Evolutionary conservation across 2,797 vertebrate genomes (phyloP).

Genomic region (Nasua narica): DNA sequence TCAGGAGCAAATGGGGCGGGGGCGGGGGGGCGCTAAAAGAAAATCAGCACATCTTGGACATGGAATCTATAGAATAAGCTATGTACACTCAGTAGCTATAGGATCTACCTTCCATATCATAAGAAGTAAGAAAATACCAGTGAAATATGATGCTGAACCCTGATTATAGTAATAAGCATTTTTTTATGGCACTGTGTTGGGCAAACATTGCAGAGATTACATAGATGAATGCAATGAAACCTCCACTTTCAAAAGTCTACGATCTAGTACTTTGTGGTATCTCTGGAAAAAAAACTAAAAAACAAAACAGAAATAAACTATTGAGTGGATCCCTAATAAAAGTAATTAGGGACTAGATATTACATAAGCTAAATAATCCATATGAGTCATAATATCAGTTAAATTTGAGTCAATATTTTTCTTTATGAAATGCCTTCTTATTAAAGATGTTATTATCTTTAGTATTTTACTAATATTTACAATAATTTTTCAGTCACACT

Average conservation of each 20-base stretch:
- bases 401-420: not conserved
- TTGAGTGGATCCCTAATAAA: not conserved
- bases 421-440: not conserved
- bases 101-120: not conserved
- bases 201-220: not conserved
- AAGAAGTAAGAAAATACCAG: not conserved
- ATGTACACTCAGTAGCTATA: not conserved
- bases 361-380: not conserved
- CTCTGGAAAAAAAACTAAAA: not conserved
- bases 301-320: not conserved
- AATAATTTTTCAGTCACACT: not conserved
- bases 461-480: not conserved
- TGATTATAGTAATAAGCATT: not conserved
- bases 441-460: not conserved
- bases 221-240: not conserved
- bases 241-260: not conserved
- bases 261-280: not conserved
- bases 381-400: not conserved
- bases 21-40: not conserved
- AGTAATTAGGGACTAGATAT: not conserved
- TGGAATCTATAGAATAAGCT: not conserved
- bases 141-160: not conserved
- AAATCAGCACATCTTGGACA: not conserved
- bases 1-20: not conserved
- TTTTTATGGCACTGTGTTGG: not conserved